Conservation (phyloP, 2,797 vertebrate genomes). For the Iguana delicatissima region DNA sequence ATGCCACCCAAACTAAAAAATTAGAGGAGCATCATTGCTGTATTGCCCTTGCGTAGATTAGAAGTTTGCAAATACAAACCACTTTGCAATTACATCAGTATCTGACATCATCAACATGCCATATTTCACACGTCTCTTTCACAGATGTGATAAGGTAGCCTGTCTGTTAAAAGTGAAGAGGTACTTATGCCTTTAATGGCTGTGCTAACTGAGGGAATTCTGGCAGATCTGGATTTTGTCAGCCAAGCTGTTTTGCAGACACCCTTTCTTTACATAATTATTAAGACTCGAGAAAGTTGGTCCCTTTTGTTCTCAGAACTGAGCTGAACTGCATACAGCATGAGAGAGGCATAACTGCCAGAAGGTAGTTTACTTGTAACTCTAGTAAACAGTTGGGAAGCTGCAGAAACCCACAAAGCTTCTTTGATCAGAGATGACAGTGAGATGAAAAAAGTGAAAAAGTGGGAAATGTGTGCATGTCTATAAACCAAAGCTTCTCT, state of each 20-base stretch:
- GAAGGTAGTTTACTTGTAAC: not conserved
- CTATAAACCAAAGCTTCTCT: not conserved
- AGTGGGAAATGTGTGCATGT: not conserved
- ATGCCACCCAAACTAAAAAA: rapidly evolving
- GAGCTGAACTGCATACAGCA: not conserved
- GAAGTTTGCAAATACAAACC: not conserved
- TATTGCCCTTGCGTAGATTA: not conserved
- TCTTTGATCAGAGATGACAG: not conserved
- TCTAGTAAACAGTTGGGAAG: not conserved
- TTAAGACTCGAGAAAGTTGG: not conserved
- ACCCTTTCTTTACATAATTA: not conserved
- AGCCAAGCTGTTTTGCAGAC: not conserved
- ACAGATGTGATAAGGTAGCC: not conserved
- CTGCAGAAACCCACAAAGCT: not conserved
- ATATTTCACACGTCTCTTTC: not conserved
- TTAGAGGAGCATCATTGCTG: conserved; percentile 11
- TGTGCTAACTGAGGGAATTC: not conserved
- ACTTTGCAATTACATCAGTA: not conserved
- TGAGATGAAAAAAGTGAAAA: not conserved
- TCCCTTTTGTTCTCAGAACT: not conserved
- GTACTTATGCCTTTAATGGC: not conserved
- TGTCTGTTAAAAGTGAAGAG: not conserved
- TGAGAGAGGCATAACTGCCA: not conserved
- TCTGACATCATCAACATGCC: not conserved
- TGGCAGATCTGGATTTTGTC: not conserved